Evolutionary conservation across 2,888 invertebrate species (phyloP).

Genomic region (Eupithecia exiguata): DNA sequence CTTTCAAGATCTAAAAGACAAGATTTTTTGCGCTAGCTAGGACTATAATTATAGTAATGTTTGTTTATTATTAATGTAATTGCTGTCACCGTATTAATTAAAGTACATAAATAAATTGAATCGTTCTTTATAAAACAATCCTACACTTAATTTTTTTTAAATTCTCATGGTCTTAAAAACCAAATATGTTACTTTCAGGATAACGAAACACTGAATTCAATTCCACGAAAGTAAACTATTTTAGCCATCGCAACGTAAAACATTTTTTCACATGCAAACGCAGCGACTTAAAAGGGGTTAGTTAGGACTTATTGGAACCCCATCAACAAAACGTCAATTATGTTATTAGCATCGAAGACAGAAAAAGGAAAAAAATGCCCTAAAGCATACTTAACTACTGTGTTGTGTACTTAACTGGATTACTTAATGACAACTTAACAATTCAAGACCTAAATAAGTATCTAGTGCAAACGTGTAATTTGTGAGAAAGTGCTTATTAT

Average conservation of each 20-base stretch:
- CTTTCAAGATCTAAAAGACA: neutral
- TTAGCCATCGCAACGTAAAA: neutral
- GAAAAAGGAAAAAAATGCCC: conserved; percentile 14
- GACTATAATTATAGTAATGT: no score
- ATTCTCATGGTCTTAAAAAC: no score
- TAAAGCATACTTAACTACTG: neutral
- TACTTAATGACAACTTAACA: conserved; percentile 5
- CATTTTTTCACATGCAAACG: neutral
- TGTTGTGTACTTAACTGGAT: neutral
- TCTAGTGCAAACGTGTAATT: conserved; percentile 40
- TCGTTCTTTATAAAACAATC: no score
- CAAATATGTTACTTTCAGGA: no score
- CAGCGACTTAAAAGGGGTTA: neutral
- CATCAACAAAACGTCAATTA: conserved; percentile 33
- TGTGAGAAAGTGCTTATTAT: conserved; percentile 35
- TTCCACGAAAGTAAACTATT: neutral
- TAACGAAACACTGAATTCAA: no score
- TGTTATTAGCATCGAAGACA: conserved; percentile 19
- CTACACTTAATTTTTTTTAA: no score
- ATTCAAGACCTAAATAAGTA: neutral
- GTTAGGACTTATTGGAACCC: neutral
- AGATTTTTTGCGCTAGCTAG: no score
- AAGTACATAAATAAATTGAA: no score
- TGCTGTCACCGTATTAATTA: no score
- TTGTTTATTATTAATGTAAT: no score